phyloP scores from a whole-genome alignment of 2,888 invertebrate species.

The Brachyopa scutellaris region DNA sequence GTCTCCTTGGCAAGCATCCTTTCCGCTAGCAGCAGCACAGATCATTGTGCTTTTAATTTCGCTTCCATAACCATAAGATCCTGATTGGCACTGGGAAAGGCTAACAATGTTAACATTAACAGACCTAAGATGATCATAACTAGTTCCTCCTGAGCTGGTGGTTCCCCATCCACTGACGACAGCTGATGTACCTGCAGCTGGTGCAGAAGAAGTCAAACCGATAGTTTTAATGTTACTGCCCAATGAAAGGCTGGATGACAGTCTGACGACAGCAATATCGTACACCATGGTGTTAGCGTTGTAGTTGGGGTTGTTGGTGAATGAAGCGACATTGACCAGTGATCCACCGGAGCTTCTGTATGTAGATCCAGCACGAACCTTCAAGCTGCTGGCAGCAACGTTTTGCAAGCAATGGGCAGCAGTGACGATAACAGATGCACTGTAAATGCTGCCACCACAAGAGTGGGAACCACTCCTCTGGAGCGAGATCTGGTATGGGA shows the following conservation, averaged over 20 bases:
- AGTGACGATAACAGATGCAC: slow-evolving; percentile 82
- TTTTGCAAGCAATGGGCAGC: slow-evolving; percentile 84
- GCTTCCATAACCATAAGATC: slow-evolving; percentile 79
- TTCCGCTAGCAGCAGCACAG: slow-evolving; percentile 74
- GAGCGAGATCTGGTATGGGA: slow-evolving; percentile 78
- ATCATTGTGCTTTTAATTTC: slow-evolving; percentile 74
- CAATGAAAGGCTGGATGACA: slow-evolving; percentile 81
- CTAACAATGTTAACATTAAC: slow-evolving; percentile 81
- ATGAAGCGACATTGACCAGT: slow-evolving; percentile 72
- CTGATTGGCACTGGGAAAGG: slow-evolving; percentile 78
- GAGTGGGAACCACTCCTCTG: slow-evolving; percentile 81
- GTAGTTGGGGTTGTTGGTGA: slow-evolving; percentile 82
- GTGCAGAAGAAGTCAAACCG: slow-evolving; percentile 78
- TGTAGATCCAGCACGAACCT: slow-evolving; percentile 83
- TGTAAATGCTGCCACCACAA: slow-evolving; percentile 84
- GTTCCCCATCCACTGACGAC: slow-evolving; percentile 74
- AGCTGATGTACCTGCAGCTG: slow-evolving; percentile 70
- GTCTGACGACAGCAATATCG: slow-evolving; percentile 84
- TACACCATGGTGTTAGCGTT: slow-evolving; percentile 82
- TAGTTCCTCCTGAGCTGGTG: slow-evolving; percentile 74
- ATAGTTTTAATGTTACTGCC: slow-evolving; percentile 81
- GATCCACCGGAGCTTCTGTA: slow-evolving; percentile 77
- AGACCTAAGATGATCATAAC: slow-evolving; percentile 80
- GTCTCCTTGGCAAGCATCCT: slow-evolving; percentile 78
- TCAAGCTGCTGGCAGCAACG: slow-evolving; percentile 73